phyloP scores from a whole-genome alignment of 23 tunicate genomes.

The Oikopleura dioica region DNA sequence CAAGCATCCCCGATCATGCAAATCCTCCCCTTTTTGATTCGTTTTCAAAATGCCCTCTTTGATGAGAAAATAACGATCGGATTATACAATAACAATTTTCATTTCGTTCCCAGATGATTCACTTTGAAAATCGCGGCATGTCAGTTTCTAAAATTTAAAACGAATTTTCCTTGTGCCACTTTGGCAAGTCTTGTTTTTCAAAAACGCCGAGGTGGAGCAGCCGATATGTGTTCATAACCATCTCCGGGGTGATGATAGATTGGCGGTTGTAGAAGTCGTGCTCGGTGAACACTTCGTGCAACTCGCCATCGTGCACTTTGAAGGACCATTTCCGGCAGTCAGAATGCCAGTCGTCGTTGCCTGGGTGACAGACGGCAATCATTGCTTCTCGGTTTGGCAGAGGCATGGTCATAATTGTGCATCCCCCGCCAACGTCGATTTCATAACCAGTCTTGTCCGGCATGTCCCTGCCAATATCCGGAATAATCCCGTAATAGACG shows the following conservation, averaged over 20 bases:
- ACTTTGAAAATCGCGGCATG: too few species aligned
- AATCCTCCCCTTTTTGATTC: neutral
- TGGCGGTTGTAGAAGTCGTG: neutral
- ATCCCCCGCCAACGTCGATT: neutral
- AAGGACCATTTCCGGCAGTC: neutral
- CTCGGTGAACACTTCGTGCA: neutral
- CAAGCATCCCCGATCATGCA: neutral
- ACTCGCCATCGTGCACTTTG: neutral
- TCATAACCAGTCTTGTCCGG: neutral
- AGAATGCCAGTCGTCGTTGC: neutral
- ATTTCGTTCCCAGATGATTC: too few species aligned
- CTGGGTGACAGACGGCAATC: neutral
- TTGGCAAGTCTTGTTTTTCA: neutral
- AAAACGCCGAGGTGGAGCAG: neutral
- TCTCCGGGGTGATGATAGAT: neutral
- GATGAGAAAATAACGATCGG: too few species aligned
- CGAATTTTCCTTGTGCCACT: neutral
- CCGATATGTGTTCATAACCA: neutral
- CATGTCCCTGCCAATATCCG: neutral
- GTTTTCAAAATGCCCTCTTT: too few species aligned
- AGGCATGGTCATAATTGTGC: neutral
- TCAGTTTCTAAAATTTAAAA: too few species aligned
- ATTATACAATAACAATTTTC: too few species aligned
- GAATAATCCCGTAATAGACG: constrained; percentile 10
- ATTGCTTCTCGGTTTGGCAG: neutral